Percentiles rank a stretch among this genome's conserved stretches.
Evolutionary conservation across 2,797 vertebrate species (phyloP).

Genomic region (Gobionotothen gibberifrons): DNA sequence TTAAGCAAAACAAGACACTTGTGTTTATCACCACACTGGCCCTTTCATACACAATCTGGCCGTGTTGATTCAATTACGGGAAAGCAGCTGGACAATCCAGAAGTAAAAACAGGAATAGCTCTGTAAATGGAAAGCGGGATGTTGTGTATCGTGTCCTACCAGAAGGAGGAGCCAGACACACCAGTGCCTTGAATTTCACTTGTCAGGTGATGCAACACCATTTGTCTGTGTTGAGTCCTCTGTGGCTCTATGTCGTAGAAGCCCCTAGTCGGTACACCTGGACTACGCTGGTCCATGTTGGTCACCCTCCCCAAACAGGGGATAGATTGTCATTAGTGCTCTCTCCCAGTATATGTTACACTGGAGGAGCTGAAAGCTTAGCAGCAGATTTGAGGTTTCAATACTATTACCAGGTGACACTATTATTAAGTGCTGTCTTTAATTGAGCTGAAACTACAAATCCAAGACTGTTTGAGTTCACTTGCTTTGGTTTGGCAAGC

Average conservation of each 20-base stretch:
- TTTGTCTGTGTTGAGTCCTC: constrained; percentile 71
- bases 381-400: constrained; percentile 82
- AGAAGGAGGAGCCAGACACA: constrained; percentile 73
- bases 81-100: constrained; percentile 73
- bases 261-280: constrained; percentile 63
- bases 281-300: constrained; percentile 62
- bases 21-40: constrained; percentile 72
- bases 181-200: constrained; percentile 51
- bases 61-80: constrained; percentile 71
- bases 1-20: constrained; percentile 55
- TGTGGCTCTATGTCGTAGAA: constrained; percentile 66
- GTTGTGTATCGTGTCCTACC: constrained; percentile 53
- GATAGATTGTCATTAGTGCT: constrained; percentile 81
- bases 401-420: constrained; percentile 65
- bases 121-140: constrained; percentile 46
- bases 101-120: constrained; percentile 48
- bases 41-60: constrained; percentile 71
- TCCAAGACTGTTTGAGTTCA: constrained; percentile 63
- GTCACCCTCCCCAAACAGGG: constrained; percentile 73
- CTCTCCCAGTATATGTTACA: constrained; percentile 53
- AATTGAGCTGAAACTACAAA: constrained; percentile 41
- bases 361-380: constrained; percentile 72
- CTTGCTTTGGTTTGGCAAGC: constrained; percentile 74
- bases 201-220: constrained; percentile 73
- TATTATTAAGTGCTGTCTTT: constrained; percentile 68